Evolutionary conservation across 2,888 invertebrate species (phyloP), one percentile per base, ranked within the genome.

Genomic region (Hydrotaea diabolus): DNA sequence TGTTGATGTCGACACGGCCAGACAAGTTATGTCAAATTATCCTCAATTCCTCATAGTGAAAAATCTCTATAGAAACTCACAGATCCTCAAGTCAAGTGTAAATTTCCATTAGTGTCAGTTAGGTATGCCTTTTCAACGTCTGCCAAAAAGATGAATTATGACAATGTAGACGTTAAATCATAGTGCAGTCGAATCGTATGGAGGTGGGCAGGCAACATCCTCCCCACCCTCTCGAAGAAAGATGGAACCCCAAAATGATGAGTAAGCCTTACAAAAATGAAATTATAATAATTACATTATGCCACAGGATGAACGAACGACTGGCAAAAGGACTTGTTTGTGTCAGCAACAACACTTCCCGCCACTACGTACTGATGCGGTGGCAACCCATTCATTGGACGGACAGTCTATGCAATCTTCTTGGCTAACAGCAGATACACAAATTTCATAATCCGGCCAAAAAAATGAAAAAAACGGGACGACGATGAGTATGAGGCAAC

Each of bases 221-320:
- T 57, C n/a, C n/a, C n/a, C n/a, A 3, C 21, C 57, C 21, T 9
- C 26, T 59, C 2, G 23, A 23, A 26, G 23, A 23, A 5, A 15
- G 3, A 9, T 59, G 15, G 4, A 59, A 59, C 9, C 59, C 3
- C 11, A 23, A 59, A 26, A 36, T 57, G 39, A 59, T 62, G 59
- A 74, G 43, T 26, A 43, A 84, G 72, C 72, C 49, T 66, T 21
- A 59, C 57, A 23, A 72, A 80, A 21, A 80, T 79, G 82, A 85
- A 82, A 85, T 82, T 82, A 82, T 74, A 74, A 80, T 82, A 85
- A 85, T 82, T 80, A 46, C 53, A 74, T 85, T 81, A 76, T 73
- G 53, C 64, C 15, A 71, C 19, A 64, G 62, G 79, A 78, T 46
- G 69, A 43, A 19, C 46, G 23, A 69, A 69, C 43, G 69, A n/a